These are phyloP conservation scores for Gryllus longicercus DNA, from an alignment of 2,888 invertebrate species.

Conservation along the genomic window DNA sequence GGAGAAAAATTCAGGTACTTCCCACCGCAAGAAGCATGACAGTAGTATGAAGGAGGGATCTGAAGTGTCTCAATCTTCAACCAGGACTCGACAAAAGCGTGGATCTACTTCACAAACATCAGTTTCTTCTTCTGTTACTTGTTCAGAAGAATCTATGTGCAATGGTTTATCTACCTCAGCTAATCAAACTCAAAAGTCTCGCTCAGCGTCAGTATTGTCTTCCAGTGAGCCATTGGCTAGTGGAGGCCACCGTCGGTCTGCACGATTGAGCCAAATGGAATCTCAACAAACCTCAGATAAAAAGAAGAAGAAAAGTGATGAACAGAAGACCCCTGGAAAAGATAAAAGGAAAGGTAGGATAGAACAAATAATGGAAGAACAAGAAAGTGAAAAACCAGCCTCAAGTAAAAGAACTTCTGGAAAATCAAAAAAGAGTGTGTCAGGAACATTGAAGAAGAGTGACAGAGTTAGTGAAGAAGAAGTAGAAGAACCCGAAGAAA, in stretches of 20 bases:
- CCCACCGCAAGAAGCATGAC: not conserved
- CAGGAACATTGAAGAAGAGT: not conserved
- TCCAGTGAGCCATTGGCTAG: not conserved
- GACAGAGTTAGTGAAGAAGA: not conserved
- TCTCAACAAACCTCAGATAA: constrained; percentile 6
- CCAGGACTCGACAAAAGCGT: constrained; percentile 6
- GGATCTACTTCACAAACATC: not conserved
- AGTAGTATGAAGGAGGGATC: not conserved
- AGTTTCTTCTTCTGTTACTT: not conserved
- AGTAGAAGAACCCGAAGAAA: not conserved
- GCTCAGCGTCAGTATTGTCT: not conserved
- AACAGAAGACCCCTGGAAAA: not conserved
- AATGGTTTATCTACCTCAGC: not conserved
- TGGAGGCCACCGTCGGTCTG: not conserved
- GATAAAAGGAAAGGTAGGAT: not conserved
- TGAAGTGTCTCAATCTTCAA: not conserved
- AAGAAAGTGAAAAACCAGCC: not conserved
- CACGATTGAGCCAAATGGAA: not conserved
- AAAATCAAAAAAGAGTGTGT: not conserved
- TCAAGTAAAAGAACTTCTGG: not conserved
- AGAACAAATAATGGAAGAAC: not conserved
- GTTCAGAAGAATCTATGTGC: not conserved
- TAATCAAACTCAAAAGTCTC: not conserved
- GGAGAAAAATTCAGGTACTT: not conserved
- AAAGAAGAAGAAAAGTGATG: not conserved